Evolutionary conservation across 2,113 vertebrate species (phyloP).

Genomic region (Puffinus mauretanicus): DNA sequence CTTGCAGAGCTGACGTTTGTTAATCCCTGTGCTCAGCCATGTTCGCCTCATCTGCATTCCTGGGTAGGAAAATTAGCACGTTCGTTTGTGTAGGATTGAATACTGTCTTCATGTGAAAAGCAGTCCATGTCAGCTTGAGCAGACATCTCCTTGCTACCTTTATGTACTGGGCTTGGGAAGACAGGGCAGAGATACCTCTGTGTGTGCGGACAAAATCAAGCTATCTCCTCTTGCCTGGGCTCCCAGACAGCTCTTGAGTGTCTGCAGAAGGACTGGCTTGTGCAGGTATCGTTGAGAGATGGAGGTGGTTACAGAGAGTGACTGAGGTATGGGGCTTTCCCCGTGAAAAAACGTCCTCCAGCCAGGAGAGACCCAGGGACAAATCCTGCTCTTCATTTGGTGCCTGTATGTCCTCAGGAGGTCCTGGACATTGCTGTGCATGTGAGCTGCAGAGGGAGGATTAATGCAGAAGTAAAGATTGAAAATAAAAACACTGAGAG

Average conservation of each 20-base stretch:
- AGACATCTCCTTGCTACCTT: neutral
- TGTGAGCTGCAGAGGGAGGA: neutral
- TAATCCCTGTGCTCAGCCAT: neutral
- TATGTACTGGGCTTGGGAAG: neutral
- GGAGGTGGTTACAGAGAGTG: neutral
- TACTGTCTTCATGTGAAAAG: neutral
- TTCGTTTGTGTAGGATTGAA: neutral
- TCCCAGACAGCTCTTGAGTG: neutral
- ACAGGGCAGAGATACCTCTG: neutral
- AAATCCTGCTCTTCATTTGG: neutral
- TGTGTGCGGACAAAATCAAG: neutral
- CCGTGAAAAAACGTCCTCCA: neutral
- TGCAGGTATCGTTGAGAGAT: neutral
- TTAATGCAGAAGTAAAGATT: conserved; percentile 49
- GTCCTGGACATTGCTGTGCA: conserved; percentile 3
- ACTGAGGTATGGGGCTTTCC: neutral
- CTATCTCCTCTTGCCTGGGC: neutral
- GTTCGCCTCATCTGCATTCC: neutral
- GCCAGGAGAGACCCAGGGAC: neutral
- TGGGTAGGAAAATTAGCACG: neutral
- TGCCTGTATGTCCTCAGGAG: conserved; percentile 1
- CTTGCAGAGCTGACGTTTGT: conserved; percentile 7
- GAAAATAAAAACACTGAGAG: conserved; percentile 52
- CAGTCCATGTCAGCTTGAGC: neutral
- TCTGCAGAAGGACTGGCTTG: neutral